Conservation (phyloP, 2,797 vertebrate genomes). For the Argyrosomus regius region DNA sequence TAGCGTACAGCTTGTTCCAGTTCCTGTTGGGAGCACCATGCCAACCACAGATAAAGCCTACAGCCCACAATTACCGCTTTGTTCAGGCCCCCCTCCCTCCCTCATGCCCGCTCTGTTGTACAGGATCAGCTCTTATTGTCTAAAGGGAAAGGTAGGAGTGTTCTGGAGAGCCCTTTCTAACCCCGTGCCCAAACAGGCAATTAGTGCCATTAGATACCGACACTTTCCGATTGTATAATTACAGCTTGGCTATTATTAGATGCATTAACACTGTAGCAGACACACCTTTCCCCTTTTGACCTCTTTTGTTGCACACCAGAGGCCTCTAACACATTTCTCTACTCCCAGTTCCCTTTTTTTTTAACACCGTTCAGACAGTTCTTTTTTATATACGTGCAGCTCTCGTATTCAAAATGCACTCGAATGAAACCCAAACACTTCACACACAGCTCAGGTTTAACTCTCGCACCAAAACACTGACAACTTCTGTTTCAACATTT, state of each 20-base stretch:
- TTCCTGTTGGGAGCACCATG: conserved; percentile 45
- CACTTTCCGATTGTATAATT: conserved; percentile 23
- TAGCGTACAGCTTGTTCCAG: conserved; percentile 55
- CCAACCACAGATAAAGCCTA: conserved; percentile 56
- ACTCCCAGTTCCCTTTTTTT: background rate
- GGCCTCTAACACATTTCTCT: background rate
- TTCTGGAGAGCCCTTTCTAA: conserved; percentile 63
- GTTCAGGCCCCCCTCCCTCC: conserved; percentile 32
- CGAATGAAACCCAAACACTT: background rate
- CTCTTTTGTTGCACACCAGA: conserved; percentile 24
- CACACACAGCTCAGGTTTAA: background rate
- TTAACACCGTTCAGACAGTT: background rate
- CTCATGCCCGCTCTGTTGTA: conserved; percentile 47
- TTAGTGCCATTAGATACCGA: conserved; percentile 41
- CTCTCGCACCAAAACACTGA: background rate
- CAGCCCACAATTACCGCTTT: conserved; percentile 63
- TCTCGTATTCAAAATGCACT: background rate
- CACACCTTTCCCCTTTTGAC: conserved; percentile 29
- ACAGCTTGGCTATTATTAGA: conserved; percentile 35
- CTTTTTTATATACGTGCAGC: background rate
- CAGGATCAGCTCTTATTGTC: conserved; percentile 63
- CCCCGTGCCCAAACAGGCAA: conserved; percentile 66
- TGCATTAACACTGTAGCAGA: conserved; percentile 17
- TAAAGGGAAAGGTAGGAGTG: conserved; percentile 63
- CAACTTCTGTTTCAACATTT: background rate